These are phyloP conservation scores for Enteromius mattozi DNA, from an alignment of 2,797 vertebrate genomes.

Conservation along the genomic window DNA sequence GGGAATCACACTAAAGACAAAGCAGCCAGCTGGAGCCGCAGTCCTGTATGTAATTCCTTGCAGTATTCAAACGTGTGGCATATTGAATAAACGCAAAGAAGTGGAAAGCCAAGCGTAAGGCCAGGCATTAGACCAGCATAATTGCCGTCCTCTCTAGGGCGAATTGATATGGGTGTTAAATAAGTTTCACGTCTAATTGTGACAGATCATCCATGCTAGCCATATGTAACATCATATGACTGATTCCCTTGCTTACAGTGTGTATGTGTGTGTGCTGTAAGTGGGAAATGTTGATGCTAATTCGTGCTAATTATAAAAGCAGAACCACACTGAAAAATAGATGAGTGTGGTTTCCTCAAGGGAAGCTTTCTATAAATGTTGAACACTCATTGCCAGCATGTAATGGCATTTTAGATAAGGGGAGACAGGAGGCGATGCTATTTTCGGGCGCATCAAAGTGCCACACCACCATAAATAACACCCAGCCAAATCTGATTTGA, in stretches of 20 bases:
- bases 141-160: constrained; percentile 4
- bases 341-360: constrained; percentile 31
- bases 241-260: constrained; percentile 30
- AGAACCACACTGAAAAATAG: constrained; percentile 44
- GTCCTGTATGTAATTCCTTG: background rate
- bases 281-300: constrained; percentile 35
- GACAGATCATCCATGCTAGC: constrained; percentile 22
- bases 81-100: constrained; percentile 21
- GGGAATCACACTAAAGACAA: constrained; percentile 36
- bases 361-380: constrained; percentile 40
- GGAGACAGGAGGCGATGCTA: constrained; percentile 25
- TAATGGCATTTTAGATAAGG: constrained; percentile 43
- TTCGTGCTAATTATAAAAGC: constrained; percentile 46
- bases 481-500: constrained; percentile 14
- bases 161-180: constrained; percentile 25
- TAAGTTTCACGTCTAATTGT: constrained; percentile 24
- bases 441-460: constrained; percentile 33
- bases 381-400: constrained; percentile 39
- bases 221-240: constrained; percentile 29
- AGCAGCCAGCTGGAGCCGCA: constrained; percentile 9
- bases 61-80: constrained; percentile 3
- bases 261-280: constrained; percentile 21
- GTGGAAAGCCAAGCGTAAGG: constrained; percentile 22
- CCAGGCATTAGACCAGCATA: background rate
- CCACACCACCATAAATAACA: constrained; percentile 25